A percentile compares a stretch with the other conserved stretches of the same genome.
Conservation (phyloP, 2,888 invertebrate genomes). For the Macrosoma leucophasiata region DNA sequence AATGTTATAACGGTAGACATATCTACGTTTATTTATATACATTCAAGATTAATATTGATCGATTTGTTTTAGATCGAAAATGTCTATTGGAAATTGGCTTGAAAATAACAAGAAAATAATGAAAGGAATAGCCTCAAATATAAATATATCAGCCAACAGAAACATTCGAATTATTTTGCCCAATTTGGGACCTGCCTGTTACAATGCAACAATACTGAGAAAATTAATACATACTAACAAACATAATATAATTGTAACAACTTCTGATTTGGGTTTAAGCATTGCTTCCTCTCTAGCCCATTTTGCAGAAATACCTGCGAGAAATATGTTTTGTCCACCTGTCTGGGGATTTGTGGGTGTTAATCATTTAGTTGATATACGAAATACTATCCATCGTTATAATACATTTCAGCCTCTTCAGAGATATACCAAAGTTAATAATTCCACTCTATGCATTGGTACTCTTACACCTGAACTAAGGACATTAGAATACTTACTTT, state of each 20-base stretch:
- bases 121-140: conserved; percentile 56
- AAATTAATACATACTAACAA: conserved; percentile 51
- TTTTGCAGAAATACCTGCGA: conserved; percentile 57
- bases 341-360: conserved; percentile 79
- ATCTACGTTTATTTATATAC: too few species aligned
- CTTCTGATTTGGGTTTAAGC: conserved; percentile 73
- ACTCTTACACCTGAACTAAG: conserved; percentile 67
- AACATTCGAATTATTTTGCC: conserved; percentile 69
- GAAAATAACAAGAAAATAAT: conserved; percentile 45
- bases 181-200: conserved; percentile 74
- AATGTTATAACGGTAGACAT: conserved; percentile 6
- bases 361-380: conserved; percentile 72
- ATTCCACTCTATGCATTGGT: conserved; percentile 70
- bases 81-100: conserved; percentile 56
- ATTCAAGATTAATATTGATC: too few species aligned
- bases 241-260: conserved; percentile 73
- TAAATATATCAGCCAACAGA: conserved; percentile 65
- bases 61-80: conserved; percentile 36
- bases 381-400: conserved; percentile 69
- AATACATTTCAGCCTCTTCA: conserved; percentile 66
- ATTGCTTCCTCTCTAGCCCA: conserved; percentile 53
- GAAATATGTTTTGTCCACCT: conserved; percentile 74
- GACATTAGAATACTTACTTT: conserved; percentile 66
- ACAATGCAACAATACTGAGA: conserved; percentile 69
- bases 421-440: conserved; percentile 62